These are phyloP conservation scores for Incurvaria masculella DNA, from an alignment of 2,888 invertebrate genomes.

Conservation along the genomic window DNA sequence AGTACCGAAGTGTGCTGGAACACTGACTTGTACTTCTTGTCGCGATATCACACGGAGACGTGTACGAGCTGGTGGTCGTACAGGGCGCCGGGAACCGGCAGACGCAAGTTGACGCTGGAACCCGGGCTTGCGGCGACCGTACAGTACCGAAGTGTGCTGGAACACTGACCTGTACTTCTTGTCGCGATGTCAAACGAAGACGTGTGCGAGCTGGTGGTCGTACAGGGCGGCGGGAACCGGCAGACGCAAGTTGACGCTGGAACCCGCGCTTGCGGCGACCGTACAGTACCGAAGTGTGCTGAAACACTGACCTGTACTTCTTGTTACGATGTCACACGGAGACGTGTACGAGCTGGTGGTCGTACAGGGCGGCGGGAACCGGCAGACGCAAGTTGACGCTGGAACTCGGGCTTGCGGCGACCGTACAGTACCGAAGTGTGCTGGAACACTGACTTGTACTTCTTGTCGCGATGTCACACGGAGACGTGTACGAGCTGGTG, in stretches of 20 bases:
- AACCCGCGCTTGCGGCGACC: constrained; percentile 76
- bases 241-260: constrained; percentile 72
- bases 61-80: constrained; percentile 63
- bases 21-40: constrained; percentile 70
- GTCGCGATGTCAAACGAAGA: constrained; percentile 87
- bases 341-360: constrained; percentile 64
- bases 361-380: constrained; percentile 49
- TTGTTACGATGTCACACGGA: constrained; percentile 88
- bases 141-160: constrained; percentile 78
- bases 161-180: constrained; percentile 67
- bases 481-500: too few relatives aligned
- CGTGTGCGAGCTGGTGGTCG: constrained; percentile 61
- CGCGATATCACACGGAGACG: constrained; percentile 84
- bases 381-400: constrained; percentile 73
- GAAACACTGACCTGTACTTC: constrained; percentile 73
- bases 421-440: constrained; percentile 80
- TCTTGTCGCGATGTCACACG: too few relatives aligned
- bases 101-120: constrained; percentile 76
- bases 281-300: constrained; percentile 77
- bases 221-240: constrained; percentile 55
- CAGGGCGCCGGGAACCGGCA: constrained; percentile 55
- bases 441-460: constrained; percentile 66
- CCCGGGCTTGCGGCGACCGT: constrained; percentile 72
- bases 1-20: constrained; percentile 80
- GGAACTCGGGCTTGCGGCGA: constrained; percentile 74